These are phyloP conservation scores for Hyperopisus bebe DNA, from an alignment of 2,113 vertebrate species.

Conservation along the genomic window DNA sequence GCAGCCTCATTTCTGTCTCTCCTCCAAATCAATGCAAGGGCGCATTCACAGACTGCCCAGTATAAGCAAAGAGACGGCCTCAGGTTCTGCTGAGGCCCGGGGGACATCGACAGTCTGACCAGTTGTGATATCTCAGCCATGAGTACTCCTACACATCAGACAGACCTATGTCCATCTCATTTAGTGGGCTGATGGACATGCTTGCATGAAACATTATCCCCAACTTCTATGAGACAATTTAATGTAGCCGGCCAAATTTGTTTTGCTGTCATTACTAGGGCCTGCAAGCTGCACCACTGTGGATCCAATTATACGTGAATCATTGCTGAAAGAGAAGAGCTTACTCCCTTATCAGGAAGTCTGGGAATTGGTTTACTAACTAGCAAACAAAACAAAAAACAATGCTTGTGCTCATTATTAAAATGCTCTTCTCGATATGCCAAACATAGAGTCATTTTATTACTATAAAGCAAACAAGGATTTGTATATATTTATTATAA, in stretches of 20 bases:
- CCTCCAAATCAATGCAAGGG: neutral
- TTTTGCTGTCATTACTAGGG: neutral
- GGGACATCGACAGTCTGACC: neutral
- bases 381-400: neutral
- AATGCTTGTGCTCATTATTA: neutral
- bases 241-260: neutral
- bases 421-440: neutral
- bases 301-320: conserved; percentile 16
- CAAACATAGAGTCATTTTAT: neutral
- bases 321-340: neutral
- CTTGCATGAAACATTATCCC: neutral
- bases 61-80: too few relatives aligned
- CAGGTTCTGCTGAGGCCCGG: neutral
- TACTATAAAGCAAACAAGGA: neutral
- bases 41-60: neutral
- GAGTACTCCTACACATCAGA: neutral
- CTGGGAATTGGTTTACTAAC: neutral
- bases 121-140: neutral
- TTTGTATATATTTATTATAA: neutral
- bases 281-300: neutral
- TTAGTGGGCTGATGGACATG: neutral
- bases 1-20: neutral
- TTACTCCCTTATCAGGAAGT: neutral
- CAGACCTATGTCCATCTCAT: neutral
- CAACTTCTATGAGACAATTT: neutral